Evolutionary conservation across 2,888 invertebrate species (phyloP).

Genomic region (Lissonota sp.): DNA sequence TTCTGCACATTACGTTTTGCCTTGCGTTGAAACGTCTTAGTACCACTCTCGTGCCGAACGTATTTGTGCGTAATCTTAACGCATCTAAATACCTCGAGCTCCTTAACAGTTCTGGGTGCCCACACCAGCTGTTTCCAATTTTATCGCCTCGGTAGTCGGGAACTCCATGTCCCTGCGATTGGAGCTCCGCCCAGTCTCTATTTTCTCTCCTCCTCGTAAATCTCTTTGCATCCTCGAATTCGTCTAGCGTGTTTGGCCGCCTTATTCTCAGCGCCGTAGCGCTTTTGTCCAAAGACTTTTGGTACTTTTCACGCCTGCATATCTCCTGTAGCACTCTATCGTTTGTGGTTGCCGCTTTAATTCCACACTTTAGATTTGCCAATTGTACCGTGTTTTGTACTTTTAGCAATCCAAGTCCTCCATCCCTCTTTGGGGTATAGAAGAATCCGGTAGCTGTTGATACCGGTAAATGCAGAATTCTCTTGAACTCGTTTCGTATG

Average conservation of each 20-base stretch:
- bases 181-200: not conserved
- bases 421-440: not conserved
- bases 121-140: conserved; percentile 41
- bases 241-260: not conserved
- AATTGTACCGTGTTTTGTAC: conserved; percentile 13
- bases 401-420: conserved; percentile 20
- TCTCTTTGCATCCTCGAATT: not conserved
- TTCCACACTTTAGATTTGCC: not conserved
- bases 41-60: conserved; percentile 47
- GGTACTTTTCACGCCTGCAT: not conserved
- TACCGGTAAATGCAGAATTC: not conserved
- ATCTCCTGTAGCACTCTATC: not conserved
- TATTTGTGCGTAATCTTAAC: conserved; percentile 58
- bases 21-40: not conserved
- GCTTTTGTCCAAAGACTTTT: not conserved
- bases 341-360: not conserved
- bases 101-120: conserved; percentile 14
- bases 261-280: not conserved
- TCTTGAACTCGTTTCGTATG: conserved; percentile 10
- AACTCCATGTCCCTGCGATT: conserved; percentile 28
- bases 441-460: not conserved
- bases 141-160: conserved; percentile 2
- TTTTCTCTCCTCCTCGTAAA: not conserved
- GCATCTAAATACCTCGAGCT: conserved; percentile 44
- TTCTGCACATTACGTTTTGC: conserved; percentile 65